These are phyloP conservation scores for Taeniopygia guttata DNA, from an alignment of 2,797 vertebrate species.

Conservation along the genomic window DNA sequence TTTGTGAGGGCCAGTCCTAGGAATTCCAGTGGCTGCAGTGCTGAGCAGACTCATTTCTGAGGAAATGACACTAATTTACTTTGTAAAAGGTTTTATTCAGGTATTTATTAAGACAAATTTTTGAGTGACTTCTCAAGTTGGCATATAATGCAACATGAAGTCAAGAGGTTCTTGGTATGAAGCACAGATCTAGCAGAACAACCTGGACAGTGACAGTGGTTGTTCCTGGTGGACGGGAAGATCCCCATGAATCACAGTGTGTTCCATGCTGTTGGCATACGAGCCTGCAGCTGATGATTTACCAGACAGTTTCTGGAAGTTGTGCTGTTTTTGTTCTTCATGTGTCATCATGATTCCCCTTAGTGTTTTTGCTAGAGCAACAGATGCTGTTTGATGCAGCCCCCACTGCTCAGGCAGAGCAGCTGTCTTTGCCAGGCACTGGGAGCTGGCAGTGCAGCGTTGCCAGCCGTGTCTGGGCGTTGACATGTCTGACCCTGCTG, in stretches of 20 bases:
- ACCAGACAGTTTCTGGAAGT: background rate
- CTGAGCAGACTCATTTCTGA: background rate
- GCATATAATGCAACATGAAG: background rate
- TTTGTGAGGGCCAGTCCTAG: background rate
- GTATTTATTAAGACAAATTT: background rate
- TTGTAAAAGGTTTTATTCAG: background rate
- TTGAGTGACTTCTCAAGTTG: background rate
- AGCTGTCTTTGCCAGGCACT: background rate
- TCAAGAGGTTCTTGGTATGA: background rate
- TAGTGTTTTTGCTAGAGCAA: background rate
- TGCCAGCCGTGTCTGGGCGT: accelerated
- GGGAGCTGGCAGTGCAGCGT: background rate
- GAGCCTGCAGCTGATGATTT: background rate
- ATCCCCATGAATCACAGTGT: background rate
- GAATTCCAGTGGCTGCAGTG: background rate
- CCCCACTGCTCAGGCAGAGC: background rate
- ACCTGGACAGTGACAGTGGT: background rate
- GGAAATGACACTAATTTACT: background rate
- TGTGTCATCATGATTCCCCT: background rate
- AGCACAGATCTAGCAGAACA: background rate
- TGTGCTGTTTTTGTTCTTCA: background rate
- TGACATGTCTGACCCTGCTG: background rate
- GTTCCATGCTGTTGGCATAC: background rate
- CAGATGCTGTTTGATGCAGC: background rate
- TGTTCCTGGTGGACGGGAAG: background rate